Base-by-base conservation (phyloP, 2,888 invertebrate genomes). In the Acanthosepion pharaonis region DNA sequence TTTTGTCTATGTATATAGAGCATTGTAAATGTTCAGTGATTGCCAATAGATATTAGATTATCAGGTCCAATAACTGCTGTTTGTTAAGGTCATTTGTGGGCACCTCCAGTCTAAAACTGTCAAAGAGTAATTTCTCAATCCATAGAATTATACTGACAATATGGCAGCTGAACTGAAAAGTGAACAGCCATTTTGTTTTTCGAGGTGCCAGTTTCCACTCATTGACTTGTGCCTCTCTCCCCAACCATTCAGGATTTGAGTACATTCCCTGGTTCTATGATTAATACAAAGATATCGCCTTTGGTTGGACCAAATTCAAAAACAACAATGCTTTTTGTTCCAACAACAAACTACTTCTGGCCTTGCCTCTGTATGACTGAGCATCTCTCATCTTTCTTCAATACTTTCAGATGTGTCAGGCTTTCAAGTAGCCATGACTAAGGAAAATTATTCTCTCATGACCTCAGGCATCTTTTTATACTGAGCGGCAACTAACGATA, bases 21-120 rank as follows among this genome's bases (percentile, higher is more conserved):
- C n/a, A 9, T 33, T 78, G 78, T 33, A 33, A 78, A 78, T 78
- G 33, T 78, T 4, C n/a, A 78, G 15, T 78, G 78, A 78, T 78
- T 78, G n/a, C n/a, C n/a, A 78, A 78, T 78, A 78, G 78, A 78
- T 78, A 78, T 78, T 78, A n/a, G 78, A 78, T 78, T 78, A 78
- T 78, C n/a, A n/a, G 78, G n/a, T 78, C n/a, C 9, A 78, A n/a
- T 78, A 78, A 78, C 9, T 6, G 78, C 78, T 33, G 78, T 78
- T 78, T 78, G 78, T n/a, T 78, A 11, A 33, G 78, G 78, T 78
- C 78, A 78, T 78, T 78, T 33, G 78, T n/a, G 78, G n/a, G 33
- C 78, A 78, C n/a, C n/a, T 33, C n/a, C 15, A 33, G 3, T 78
- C 78, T 18, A 18, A n/a, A n/a, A 9, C n/a, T n/a, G 78, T 15